Evolutionary conservation across 2,888 invertebrate genomes (phyloP).

Genomic region (Lacanobia wlatinum): DNA sequence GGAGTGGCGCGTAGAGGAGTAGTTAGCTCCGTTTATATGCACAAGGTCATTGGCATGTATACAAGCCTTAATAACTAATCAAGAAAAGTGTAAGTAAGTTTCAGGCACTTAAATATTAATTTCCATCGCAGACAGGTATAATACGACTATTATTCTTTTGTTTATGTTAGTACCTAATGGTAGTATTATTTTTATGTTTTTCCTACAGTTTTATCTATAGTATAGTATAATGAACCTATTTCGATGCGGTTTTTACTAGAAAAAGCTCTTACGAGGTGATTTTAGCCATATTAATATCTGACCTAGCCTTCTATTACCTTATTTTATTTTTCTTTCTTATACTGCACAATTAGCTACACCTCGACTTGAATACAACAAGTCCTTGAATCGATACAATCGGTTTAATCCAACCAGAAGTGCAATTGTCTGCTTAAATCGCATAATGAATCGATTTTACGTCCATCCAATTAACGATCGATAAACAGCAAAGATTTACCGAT

Average conservation of each 20-base stretch:
- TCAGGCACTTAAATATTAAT: neutral
- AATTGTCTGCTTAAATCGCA: constrained; percentile 32
- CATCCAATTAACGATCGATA: constrained; percentile 47
- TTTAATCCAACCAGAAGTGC: constrained; percentile 23
- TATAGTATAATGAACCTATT: neutral
- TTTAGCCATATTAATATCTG: neutral
- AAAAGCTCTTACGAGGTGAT: neutral
- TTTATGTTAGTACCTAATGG: neutral
- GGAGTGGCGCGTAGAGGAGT: too few relatives aligned
- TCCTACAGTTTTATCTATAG: neutral
- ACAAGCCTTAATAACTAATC: too few relatives aligned
- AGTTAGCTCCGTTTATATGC: too few relatives aligned
- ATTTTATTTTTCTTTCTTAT: neutral
- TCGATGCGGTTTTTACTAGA: neutral
- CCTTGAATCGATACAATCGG: constrained; percentile 40
- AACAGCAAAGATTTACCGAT: constrained; percentile 33
- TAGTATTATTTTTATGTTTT: neutral
- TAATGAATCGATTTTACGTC: constrained; percentile 50
- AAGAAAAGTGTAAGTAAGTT: neutral
- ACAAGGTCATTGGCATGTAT: too few relatives aligned
- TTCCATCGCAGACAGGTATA: neutral
- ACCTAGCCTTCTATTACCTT: neutral
- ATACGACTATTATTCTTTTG: neutral
- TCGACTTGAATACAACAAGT: neutral
- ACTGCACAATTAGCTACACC: constrained; percentile 10